Percentiles rank a stretch among this genome's conserved stretches.
phyloP scores from a whole-genome alignment of 2,797 vertebrate genomes.

The Spheniscus humboldti region DNA sequence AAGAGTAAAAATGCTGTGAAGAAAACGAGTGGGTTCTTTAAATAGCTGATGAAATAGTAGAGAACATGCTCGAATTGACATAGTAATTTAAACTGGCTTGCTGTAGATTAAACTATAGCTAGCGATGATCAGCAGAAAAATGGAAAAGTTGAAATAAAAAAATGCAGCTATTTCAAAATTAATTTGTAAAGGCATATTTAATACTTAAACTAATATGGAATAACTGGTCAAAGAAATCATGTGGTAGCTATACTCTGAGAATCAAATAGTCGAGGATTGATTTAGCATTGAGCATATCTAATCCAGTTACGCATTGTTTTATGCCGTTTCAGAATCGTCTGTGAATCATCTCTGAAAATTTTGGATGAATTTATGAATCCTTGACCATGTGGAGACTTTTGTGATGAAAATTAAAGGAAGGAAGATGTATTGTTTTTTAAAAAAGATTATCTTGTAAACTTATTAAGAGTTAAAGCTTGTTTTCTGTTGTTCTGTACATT shows the following conservation, averaged over 20 bases:
- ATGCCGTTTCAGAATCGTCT: constrained; percentile 79
- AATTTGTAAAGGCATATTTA: not conserved
- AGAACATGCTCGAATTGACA: not conserved
- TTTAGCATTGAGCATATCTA: not conserved
- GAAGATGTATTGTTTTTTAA: not conserved
- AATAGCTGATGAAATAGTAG: not conserved
- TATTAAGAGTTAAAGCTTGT: not conserved
- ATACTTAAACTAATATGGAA: not conserved
- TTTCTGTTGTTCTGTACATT: not conserved
- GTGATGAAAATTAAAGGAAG: not conserved
- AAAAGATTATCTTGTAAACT: not conserved
- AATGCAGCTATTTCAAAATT: not conserved
- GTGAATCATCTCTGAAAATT: constrained; percentile 80
- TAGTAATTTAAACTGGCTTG: not conserved
- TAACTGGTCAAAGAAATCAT: not conserved
- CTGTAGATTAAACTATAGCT: not conserved
- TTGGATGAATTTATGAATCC: constrained; percentile 82
- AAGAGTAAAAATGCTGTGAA: not conserved
- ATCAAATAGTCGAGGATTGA: not conserved
- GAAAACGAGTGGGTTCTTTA: not conserved
- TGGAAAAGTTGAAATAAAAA: not conserved
- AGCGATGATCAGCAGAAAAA: not conserved
- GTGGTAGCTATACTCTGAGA: not conserved
- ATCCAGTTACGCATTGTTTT: not conserved
- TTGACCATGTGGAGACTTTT: constrained; percentile 5